Evolutionary conservation across 1,140 invertebrate species (phyloP), one percentile per base, ranked within the genome.

Genomic region (Brachystomella parvula): DNA sequence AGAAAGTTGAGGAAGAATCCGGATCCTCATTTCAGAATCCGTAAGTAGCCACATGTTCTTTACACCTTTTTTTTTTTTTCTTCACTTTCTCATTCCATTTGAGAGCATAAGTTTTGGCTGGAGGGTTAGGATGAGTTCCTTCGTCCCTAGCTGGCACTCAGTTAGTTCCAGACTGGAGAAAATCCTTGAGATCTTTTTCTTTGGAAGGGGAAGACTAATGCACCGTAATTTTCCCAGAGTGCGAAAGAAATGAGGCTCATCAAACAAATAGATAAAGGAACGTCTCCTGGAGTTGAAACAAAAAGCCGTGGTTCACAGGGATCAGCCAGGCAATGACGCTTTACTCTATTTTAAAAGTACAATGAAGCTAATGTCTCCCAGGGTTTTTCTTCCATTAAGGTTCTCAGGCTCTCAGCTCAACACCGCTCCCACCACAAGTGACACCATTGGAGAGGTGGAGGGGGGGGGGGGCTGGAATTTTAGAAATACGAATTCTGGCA

Each of bases 201-300:
- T n/a, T n/a, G 49, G 24, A 53, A 53, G 21, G 49, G 39, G 39
- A n/a, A 44, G 49, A 53, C 49, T 53, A 53, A 53, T 53, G 49
- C 49, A 19, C 49, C 49, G 49, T 53, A 53, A 53, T 53, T 53
- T 53, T 53, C 49, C 49, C 49, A 53, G 49, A 53, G 49, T 53
- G 49, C 49, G 49, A 53, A 53, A 53, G 49, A 53, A 53, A 53
- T 53, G 49, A 53, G 49, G 49, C 49, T 53, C 49, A 53, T 53
- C 49, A 53, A 53, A 6, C 24, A 53, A 53, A 53, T 53, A 53
- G 49, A 53, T 53, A 53, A 53, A 53, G 12, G 49, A 26, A 53
- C 12, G 24, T 19, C 49, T 6, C 21, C 24, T 6, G 24, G 24
- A n/a, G n/a, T n/a, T n/a, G n/a, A 53, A 53, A 53, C 49, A 53